Evolutionary conservation across 2,113 vertebrate species (phyloP), one percentile per base, ranked within the genome.

Genomic region (Rhipidura dahli): DNA sequence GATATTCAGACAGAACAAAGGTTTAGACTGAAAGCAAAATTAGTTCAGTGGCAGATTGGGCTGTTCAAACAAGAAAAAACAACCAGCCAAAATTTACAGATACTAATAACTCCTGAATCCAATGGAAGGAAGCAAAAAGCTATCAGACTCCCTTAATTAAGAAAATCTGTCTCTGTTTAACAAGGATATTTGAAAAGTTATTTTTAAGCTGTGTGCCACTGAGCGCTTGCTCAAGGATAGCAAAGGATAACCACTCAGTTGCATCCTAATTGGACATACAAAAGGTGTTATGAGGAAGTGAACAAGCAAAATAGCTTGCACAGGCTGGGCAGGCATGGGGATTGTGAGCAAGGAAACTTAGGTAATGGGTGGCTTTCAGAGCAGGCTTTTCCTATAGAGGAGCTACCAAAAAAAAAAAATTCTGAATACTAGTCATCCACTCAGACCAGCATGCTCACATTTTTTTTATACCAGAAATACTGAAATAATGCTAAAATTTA

Each of bases 271-370:
- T 54, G 27, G 40, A 54, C 33, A 1, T 13, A 9, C 19, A 61
- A 82, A 63, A 70, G 16, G 5, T 61, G 7, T 19, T 63, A 9
- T 6, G 49, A 82, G 39, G 39, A 81, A 50, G 8, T 15, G 33
- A 26, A 53, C 13, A 66, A 2, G 2, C 11, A 23, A 76, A 63
- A 51, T 13, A 15, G 0, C 7, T 72, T 76, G 5, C 40, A 31
- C 6, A 31, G 30, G 1, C 5, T 39, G 15, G 33, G 22, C 11
- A 79, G 18, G 14, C 8, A 13, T 24, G 5, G 8, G 3, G 2
- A 18, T 39, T 90, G 20, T 59, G 14, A 60, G 4, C 19, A 63
- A 13, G 6, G 13, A 88, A 85, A 59, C 0, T 0, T 9, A 63
- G 30, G 5, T 27, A 6, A 18, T 42, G 1, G 3, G 11, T 90